Conservation (phyloP, 2,888 invertebrate genomes). For the Calephelis perditalis region DNA sequence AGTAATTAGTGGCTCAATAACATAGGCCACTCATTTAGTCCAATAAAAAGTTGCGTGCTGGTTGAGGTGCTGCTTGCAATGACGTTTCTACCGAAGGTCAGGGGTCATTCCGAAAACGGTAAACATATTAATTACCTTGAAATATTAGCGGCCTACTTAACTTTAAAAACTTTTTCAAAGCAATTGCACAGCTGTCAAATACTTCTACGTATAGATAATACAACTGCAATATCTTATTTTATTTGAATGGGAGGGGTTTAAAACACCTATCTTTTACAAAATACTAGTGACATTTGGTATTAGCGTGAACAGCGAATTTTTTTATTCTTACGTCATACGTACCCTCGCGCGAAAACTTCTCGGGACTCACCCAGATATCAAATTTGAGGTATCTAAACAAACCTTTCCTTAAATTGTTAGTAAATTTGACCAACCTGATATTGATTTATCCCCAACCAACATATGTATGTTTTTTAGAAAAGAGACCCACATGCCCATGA, state of each 20-base stretch:
- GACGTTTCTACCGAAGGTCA: constrained; percentile 6
- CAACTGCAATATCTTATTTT: constrained; percentile 19
- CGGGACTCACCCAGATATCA: no score
- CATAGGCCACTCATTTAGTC: background rate
- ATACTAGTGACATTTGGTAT: constrained; percentile 27
- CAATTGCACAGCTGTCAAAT: constrained; percentile 15
- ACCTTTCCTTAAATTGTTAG: no score
- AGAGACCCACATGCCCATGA: no score
- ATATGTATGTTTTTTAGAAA: no score
- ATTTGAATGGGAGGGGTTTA: constrained; percentile 28
- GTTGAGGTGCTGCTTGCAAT: constrained; percentile 23
- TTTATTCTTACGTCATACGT: constrained; percentile 40
- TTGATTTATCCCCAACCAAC: no score
- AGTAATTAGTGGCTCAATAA: background rate
- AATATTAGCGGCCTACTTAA: constrained; percentile 17
- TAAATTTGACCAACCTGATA: no score
- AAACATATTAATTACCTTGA: constrained; percentile 23
- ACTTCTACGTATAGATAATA: constrained; percentile 23
- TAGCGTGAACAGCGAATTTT: constrained; percentile 33
- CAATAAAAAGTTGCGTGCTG: constrained; percentile 8
- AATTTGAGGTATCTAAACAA: no score
- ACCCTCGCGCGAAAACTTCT: constrained; percentile 34
- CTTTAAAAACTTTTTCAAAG: constrained; percentile 15
- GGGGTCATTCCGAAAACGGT: constrained; percentile 14
- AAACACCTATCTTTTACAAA: constrained; percentile 25